Base-by-base conservation (phyloP, 2,113 vertebrate species). In the Mionectes macconnelli region DNA sequence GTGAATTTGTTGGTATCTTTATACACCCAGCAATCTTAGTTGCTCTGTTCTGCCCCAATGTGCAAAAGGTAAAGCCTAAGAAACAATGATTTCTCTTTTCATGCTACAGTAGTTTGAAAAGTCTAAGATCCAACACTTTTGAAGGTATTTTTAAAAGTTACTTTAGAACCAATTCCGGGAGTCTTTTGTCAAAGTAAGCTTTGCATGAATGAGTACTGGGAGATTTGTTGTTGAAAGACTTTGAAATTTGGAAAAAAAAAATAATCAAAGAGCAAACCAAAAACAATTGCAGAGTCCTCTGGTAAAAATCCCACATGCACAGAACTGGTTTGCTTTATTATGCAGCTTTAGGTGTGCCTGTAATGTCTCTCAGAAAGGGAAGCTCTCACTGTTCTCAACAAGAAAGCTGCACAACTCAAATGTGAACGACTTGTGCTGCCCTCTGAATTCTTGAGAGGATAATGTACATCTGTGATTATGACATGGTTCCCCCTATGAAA, bases 1-100 rank as follows among this genome's bases (percentile, higher is more conserved):
- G 75, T 88, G 68, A 78, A 93, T 93, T 93, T 91, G 45, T 73
- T 87, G 30, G 25, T 77, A 64, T 86, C 75, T 85, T 69, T 62
- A 83, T 70, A 56, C 23, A 80, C 57, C 55, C 55, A 24, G 30
- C 53, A 94, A 93, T 67, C 53, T 80, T 47, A 88, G 73, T 72
- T 85, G 49, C 59, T 83, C 59, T 57, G 33, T 93, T 88, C 75
- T 79, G 52, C 47, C 59, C 53, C 78, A 64, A 6, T 35, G 53
- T 66, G 35, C 49, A 91, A 87, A 96, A 96, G 60, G 67, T 53
- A 87, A 87, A 97, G 68, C 35, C 50, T 79, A 69, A 73, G 57
- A 89, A 82, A 93, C 45, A 96, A 79, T 69, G 45, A 31, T 30
- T 84, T 94, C 22, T 3, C 83, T 87, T 83, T 79, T 66, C 62